These are phyloP conservation scores for Agrochola lota DNA, from an alignment of 2,888 invertebrate species.

Conservation along the genomic window DNA sequence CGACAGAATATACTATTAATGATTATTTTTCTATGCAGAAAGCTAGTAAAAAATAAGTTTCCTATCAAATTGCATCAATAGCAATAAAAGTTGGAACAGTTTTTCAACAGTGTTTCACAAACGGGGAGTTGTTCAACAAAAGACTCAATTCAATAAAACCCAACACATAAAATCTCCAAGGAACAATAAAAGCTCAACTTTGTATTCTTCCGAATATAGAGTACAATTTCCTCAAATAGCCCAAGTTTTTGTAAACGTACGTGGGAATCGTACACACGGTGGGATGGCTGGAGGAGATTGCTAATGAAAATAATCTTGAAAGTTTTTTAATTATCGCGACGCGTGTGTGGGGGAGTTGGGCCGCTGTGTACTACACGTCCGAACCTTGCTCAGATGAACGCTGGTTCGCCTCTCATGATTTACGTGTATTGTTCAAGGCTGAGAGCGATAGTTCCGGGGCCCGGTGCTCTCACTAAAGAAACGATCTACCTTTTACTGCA, in stretches of 20 bases:
- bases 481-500: slow-evolving; percentile 54
- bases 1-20: background rate
- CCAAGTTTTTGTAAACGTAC: slow-evolving; percentile 63
- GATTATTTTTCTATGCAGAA: background rate
- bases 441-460: slow-evolving; percentile 60
- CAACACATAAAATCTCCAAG: slow-evolving; percentile 71
- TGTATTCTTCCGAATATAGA: slow-evolving; percentile 69
- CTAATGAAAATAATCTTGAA: slow-evolving; percentile 74
- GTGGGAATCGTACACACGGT: slow-evolving; percentile 52
- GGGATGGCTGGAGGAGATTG: slow-evolving; percentile 55
- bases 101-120: slow-evolving; percentile 53
- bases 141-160: slow-evolving; percentile 76
- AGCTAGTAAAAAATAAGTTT: slow-evolving; percentile 7
- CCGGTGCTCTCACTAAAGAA: slow-evolving; percentile 17
- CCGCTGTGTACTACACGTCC: slow-evolving; percentile 23
- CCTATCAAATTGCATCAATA: slow-evolving; percentile 46
- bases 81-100: slow-evolving; percentile 58
- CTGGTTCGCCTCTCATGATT: slow-evolving; percentile 68
- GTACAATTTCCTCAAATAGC: slow-evolving; percentile 68
- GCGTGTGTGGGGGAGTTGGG: slow-evolving; percentile 37
- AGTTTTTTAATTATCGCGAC: slow-evolving; percentile 80
- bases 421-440: slow-evolving; percentile 67
- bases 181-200: slow-evolving; percentile 74
- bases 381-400: slow-evolving; percentile 63
- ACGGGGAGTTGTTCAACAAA: slow-evolving; percentile 64